These are phyloP conservation scores for Acleris cristana DNA, from an alignment of 2,888 invertebrate species.

Conservation along the genomic window DNA sequence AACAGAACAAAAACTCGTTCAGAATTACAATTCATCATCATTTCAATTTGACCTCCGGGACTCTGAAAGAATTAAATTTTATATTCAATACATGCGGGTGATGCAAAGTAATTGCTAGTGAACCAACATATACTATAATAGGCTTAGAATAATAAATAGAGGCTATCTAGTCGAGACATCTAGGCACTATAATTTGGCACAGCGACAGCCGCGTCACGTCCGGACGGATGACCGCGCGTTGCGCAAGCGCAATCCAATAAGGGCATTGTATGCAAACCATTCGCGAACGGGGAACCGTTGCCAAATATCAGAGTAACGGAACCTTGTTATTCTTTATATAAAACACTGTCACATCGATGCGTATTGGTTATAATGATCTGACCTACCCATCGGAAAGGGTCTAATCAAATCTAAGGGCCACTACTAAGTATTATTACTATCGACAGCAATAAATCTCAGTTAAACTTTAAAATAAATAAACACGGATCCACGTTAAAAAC, in stretches of 20 bases:
- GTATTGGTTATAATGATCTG: neutral
- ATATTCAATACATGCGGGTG: conserved; percentile 9
- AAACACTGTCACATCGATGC: neutral
- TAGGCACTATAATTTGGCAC: conserved; percentile 62
- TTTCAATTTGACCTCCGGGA: conserved; percentile 27
- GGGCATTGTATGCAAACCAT: conserved; percentile 81
- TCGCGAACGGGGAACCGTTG: conserved; percentile 54
- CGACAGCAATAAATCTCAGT: too few species aligned
- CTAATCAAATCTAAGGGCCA: too few species aligned
- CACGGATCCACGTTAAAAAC: conserved; percentile 10
- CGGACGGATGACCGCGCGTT: conserved; percentile 72
- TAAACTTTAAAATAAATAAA: neutral
- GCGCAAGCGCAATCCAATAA: conserved; percentile 70
- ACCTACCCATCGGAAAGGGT: too few species aligned
- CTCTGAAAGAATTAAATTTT: conserved; percentile 18
- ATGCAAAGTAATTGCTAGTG: conserved; percentile 20
- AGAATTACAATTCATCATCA: conserved; percentile 23
- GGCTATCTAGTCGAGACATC: conserved; percentile 58
- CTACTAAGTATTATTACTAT: too few species aligned
- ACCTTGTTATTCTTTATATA: conserved; percentile 34
- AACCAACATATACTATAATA: conserved; percentile 15
- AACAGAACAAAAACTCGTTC: conserved; percentile 10
- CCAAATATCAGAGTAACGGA: conserved; percentile 63
- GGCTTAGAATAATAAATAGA: conserved; percentile 40
- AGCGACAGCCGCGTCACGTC: conserved; percentile 70